These are phyloP conservation scores for zebrafish (Danio rerio) DNA, from an alignment of 2,113 vertebrate species.

Conservation along the genomic window GRCz12tu NC_133195.1:20055501-20056000, in stretches of 20 bases:
- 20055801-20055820: background rate
- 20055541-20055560: conserved; percentile 42
- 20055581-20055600: conserved; percentile 40
- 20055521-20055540: conserved; percentile 38
- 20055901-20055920: background rate
- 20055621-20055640: conserved; percentile 5
- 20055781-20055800: background rate
- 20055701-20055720: background rate
- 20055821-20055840: background rate
- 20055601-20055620: conserved; percentile 41
- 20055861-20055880: background rate
- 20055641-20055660: conserved; percentile 21
- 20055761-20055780: background rate
- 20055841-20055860: background rate
- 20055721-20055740: conserved; percentile 1
- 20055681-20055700: conserved; percentile 25
- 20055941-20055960: background rate
- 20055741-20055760: background rate
- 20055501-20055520: conserved; percentile 5
- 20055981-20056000: too few species aligned
- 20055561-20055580: conserved; percentile 28
- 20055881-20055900: background rate
- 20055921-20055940: background rate
- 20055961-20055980: too few species aligned
- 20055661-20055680: background rate